Percentiles rank a stretch among this genome's conserved stretches.
These are phyloP conservation scores for Hydrozoanthus gracilis DNA, from an alignment of 92 coral and sea anemone species.

Conservation along the genomic window DNA sequence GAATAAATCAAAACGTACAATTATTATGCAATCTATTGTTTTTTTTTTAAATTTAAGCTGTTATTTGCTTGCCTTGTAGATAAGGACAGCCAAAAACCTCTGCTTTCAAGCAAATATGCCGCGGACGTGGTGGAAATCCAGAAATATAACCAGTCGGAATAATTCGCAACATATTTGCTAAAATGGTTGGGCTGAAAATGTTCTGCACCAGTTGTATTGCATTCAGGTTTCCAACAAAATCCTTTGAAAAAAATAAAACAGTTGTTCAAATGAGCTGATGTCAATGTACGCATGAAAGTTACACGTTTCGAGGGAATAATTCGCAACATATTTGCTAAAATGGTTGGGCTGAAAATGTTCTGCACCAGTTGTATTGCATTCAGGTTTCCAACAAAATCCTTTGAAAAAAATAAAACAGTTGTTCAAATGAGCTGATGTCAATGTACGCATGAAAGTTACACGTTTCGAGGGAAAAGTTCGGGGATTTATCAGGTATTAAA, in stretches of 20 bases:
- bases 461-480: no score
- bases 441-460: neutral
- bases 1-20: neutral
- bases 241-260: slow-evolving; percentile 50
- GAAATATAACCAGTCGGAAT: slow-evolving; percentile 70
- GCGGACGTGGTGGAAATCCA: slow-evolving; percentile 9
- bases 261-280: neutral
- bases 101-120: slow-evolving; percentile 78
- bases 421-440: neutral
- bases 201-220: slow-evolving; percentile 37
- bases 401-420: neutral
- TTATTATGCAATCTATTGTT: neutral
- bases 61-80: slow-evolving; percentile 54
- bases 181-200: slow-evolving; percentile 55
- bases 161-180: slow-evolving; percentile 77
- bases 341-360: slow-evolving; percentile 53
- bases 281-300: neutral
- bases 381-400: slow-evolving; percentile 78
- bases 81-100: slow-evolving; percentile 80
- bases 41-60: neutral
- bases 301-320: slow-evolving; percentile 59
- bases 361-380: slow-evolving; percentile 39
- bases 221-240: slow-evolving; percentile 69
- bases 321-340: slow-evolving; percentile 76
- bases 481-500: no score